phyloP scores from a whole-genome alignment of 1,140 invertebrate species.

The Eupeodes corollae region DNA sequence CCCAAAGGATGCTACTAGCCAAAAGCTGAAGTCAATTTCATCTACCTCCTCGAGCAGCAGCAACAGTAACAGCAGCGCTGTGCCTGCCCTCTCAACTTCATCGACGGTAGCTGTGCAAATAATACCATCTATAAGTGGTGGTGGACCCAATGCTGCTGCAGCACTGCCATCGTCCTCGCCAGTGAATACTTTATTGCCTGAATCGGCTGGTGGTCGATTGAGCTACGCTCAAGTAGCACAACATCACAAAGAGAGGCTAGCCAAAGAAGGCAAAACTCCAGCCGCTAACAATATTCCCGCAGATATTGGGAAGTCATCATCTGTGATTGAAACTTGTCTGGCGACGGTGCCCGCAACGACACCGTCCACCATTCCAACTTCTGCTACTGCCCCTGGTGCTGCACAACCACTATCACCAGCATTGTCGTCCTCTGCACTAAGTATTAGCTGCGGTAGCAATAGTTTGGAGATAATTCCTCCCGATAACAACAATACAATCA shows the following conservation, averaged over 20 bases:
- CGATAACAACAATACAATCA: not conserved
- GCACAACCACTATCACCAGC: not conserved
- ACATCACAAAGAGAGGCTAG: conserved; percentile 49
- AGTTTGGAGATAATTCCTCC: too few relatives aligned
- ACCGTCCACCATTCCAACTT: too few relatives aligned
- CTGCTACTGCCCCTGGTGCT: too few relatives aligned
- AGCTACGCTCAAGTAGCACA: conserved; percentile 78
- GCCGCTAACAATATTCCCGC: not conserved
- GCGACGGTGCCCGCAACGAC: too few relatives aligned
- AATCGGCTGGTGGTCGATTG: conserved; percentile 46
- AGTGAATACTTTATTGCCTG: too few relatives aligned
- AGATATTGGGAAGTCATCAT: too few relatives aligned
- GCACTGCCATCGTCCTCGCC: conserved; percentile 7
- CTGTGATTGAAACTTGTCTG: too few relatives aligned
- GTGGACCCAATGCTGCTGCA: not conserved
- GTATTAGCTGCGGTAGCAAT: too few relatives aligned
- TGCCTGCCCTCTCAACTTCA: not conserved
- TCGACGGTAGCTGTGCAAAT: not conserved
- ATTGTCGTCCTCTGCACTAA: not conserved
- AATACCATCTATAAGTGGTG: not conserved
- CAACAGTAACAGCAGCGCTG: not conserved
- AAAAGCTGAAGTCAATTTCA: conserved; percentile 21
- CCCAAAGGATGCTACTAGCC: conserved; percentile 21
- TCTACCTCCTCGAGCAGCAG: conserved; percentile 19
- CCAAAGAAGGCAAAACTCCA: conserved; percentile 9